Evolutionary conservation across 2,888 invertebrate genomes (phyloP), one percentile per base, ranked within the genome.

Genomic region (Argyra leucocephala): DNA sequence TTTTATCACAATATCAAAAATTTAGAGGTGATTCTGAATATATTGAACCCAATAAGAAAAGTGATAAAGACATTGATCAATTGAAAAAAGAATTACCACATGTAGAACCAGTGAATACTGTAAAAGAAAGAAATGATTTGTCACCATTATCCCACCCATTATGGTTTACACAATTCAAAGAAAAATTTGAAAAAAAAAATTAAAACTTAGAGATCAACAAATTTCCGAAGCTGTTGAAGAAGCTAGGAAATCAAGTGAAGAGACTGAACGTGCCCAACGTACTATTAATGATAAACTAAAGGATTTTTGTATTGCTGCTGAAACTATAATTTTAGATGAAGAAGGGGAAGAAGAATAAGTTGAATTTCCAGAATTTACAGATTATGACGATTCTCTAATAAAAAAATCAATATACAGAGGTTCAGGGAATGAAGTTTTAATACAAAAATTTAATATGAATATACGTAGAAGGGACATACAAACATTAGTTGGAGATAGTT

Each of bases 401-500:
- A 82, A 83, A 63, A 79, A 78, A 57, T 87, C 87, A 0, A 76
- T 88, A 1, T 81, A 82, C 0, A 81, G 82, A 0, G 84, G 85
- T 2, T 83, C 86, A 2, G 80, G 84, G 0, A 83, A 85, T 62
- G 86, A 91, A 76, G 82, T 76, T 3, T 69, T 80, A 2, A 68
- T 78, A 5, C 70, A 74, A 0, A 84, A 83, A 69, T 84, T 83
- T 70, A 83, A 81, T 70, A 72, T 90, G 36, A 83, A 82, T 67
- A 86, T 94, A 21, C 86, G 85, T 0, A 79, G 93, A 66, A 85
- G 86, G 62, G 97, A 98, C 76, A 84, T 98, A 21, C 83, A 85
- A 68, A 96, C 96, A 0, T 79, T 99, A 22, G 79, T 83, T 0
- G 90, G 90, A 0, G 81, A 90, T 1, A 91, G 91, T 77, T 99